A percentile compares a stretch with the other conserved stretches of the same genome.
Evolutionary conservation across 2,888 invertebrate species (phyloP).

Genomic region (Scaptomyza polygonia): DNA sequence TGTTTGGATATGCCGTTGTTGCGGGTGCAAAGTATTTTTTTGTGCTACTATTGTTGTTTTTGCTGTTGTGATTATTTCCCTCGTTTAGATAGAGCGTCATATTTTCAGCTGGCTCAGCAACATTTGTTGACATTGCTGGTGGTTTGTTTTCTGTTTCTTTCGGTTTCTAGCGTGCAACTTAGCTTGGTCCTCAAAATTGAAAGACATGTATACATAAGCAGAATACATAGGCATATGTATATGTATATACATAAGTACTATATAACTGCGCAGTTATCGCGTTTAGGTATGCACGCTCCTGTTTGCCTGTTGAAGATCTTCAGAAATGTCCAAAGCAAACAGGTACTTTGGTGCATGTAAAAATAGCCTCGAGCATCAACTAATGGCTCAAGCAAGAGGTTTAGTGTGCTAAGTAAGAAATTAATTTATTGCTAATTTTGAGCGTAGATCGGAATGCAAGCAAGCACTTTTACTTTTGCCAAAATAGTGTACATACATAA

Average conservation of each 20-base stretch:
- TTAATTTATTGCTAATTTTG: constrained; percentile 32
- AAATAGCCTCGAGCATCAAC: not conserved
- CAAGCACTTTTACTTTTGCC: constrained; percentile 16
- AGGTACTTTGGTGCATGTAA: constrained; percentile 7
- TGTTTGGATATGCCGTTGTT: constrained; percentile 34
- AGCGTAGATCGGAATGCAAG: constrained; percentile 13
- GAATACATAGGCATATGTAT: constrained; percentile 14
- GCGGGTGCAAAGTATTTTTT: constrained; percentile 45
- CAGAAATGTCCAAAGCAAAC: constrained; percentile 10
- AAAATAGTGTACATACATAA: constrained; percentile 34
- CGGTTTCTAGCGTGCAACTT: constrained; percentile 9
- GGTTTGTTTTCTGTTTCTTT: constrained; percentile 9
- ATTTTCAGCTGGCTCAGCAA: constrained; percentile 54
- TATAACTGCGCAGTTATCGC: constrained; percentile 53
- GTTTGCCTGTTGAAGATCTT: constrained; percentile 31
- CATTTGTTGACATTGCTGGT: constrained; percentile 49
- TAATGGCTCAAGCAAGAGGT: not conserved
- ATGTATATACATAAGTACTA: constrained; percentile 9
- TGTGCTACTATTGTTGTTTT: constrained; percentile 22
- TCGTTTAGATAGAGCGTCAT: constrained; percentile 47
- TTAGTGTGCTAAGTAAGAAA: not conserved
- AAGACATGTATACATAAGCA: constrained; percentile 24
- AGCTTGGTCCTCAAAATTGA: constrained; percentile 26
- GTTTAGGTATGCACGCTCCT: constrained; percentile 13
- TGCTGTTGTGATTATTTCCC: constrained; percentile 16